Base-by-base conservation (phyloP, 2,797 vertebrate genomes). In the Mionectes olivaceus region DNA sequence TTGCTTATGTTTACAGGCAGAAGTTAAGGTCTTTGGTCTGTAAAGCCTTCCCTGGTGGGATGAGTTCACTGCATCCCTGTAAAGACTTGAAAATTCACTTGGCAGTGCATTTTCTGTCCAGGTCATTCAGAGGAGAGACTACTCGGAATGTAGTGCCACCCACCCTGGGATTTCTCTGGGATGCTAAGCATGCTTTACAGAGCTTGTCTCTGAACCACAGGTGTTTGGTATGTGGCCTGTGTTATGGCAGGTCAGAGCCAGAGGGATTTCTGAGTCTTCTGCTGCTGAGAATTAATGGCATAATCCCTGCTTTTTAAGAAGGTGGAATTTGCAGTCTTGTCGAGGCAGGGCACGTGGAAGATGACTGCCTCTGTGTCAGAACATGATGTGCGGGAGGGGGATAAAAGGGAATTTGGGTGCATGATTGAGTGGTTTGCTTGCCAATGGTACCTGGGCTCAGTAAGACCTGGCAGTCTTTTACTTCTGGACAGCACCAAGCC, bases 21-120 rank as follows among this genome's bases (percentile, higher is more conserved):
- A 71, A 41, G 64, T 85, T 70, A 64, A 83, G 69, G 57, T 91
- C 69, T 71, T 75, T 24, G n/a, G 8, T 89, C 53, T 78, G 12
- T 52, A 75, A 75, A 94, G 18, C 7, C 53, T 91, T 78, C 77
- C 61, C 61, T 30, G 53, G 71, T 0, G 9, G 91, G 71, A 69
- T 0, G 1, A 87, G 8, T 63, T 70, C 65, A 69, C 53, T 75
- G 43, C 37, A 52, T 56, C 21, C 46, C n/a, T 86, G 65, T 30
- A 53, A 92, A 87, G 53, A 41, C 79, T 87, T 56, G 41, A 93
- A 84, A 85, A 85, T 78, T 71, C 69, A 37, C 52, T 64, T 60
- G 73, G 57, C 68, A 78, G n/a, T 75, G 50, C 14, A 7, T 86
- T 82, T 80, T 68, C 57, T 67, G 41, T 43, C 56, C 76, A 50